Conservation (phyloP, 2,113 vertebrate genomes). For the Seriola quinqueradiata region DNA sequence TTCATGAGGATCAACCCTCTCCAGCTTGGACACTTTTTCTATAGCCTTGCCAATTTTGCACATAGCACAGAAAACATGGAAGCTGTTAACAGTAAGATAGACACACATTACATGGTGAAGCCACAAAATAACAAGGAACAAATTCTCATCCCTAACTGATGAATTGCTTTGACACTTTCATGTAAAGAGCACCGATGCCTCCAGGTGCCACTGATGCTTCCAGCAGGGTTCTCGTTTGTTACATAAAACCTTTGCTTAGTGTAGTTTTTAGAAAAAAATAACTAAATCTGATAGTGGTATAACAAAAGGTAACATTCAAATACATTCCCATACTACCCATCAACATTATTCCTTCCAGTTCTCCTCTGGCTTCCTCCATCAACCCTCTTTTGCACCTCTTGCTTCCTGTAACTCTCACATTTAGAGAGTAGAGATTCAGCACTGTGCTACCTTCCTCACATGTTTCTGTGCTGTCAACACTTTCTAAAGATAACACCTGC, state of each 20-base stretch:
- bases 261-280: background rate
- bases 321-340: background rate
- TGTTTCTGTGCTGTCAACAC: constrained; percentile 78
- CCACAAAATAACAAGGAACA: background rate
- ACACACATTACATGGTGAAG: too few species aligned
- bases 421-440: constrained; percentile 12
- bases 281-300: background rate
- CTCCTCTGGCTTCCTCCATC: background rate
- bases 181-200: background rate
- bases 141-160: background rate
- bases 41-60: too few species aligned
- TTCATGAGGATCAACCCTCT: background rate
- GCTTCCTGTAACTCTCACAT: constrained; percentile 20
- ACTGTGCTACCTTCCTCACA: constrained; percentile 35
- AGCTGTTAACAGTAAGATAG: background rate
- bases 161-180: background rate
- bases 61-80: too few species aligned
- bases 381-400: background rate
- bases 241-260: background rate
- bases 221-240: background rate
- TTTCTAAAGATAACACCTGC: constrained; percentile 82
- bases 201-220: constrained; percentile 11
- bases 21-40: too few species aligned
- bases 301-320: background rate
- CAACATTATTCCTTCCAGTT: background rate